Base-by-base conservation (phyloP, 92 coral and sea anemone species). In the Virgularia gustaviana region DNA sequence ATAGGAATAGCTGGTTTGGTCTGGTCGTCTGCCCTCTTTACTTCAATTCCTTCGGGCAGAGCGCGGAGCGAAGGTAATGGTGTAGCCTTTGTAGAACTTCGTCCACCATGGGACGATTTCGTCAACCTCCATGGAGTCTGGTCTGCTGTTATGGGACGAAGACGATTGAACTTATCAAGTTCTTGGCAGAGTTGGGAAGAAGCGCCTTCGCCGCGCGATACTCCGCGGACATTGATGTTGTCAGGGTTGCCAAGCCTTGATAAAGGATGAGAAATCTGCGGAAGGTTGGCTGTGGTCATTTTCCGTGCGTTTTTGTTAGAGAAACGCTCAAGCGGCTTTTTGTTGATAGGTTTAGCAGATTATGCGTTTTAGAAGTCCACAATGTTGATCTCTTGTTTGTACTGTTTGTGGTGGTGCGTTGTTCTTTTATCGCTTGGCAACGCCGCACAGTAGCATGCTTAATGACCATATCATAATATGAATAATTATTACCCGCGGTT, bases 101-200 rank as follows among this genome's bases (percentile, higher is more conserved):
- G 84, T 22, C 62, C 52, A n/a, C 90, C 90, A 49, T 77, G 81
- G 9, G 90, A 71, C 24, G 99, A 86, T 36, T 81, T 82, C 1
- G 94, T 87, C n/a, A 94, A 85, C 51, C 99, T 89, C 94, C 94
- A 94, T 65, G 99, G 95, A 36, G 87, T 77, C 76, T 94, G 99
- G 71, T 94, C 99, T 9, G 99, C 99, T 27, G 99, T 94, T 25
- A 90, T 79, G 24, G 99, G 99, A 35, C 99, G 82, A 10, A 91
- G 79, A 8, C 78, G 88, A 71, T 76, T 85, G 35, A 89, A 75
- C 67, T 72, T 83, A 16, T 89, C 86, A 28, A 79, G 44, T 33
- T 91, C 94, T 63, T 88, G 84, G 19, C 75, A 90, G 33, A 94
- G 83, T 66, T 91, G 83, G 32, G 96, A 86, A 30, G 87, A 84